Evolutionary conservation across 1,140 invertebrate genomes (phyloP), one percentile per base, ranked within the genome.

Genomic region (Drosophila kohkoa): DNA sequence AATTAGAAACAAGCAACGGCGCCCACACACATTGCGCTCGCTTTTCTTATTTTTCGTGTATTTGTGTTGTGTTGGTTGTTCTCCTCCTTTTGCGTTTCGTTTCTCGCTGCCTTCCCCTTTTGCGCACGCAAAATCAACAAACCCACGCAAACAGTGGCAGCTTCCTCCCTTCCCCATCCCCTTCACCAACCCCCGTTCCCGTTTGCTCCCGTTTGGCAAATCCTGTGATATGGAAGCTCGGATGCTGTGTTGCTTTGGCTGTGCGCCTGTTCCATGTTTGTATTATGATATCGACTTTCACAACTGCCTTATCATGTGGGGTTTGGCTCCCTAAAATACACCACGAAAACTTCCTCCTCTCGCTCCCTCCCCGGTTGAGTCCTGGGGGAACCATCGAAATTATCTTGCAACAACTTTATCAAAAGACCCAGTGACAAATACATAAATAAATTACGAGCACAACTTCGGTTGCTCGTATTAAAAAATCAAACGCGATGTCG

Each of bases 271-370:
- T 89, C 69, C 81, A 66, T 89, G 86, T 89, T 89, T 89, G 88
- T 89, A 90, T 90, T 89, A 90, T 82, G 86, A 89, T 89, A 89
- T 89, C 85, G 85, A 89, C 85, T 75, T 88, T 88, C 83, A 75
- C 59, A 55, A 43, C 52, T 20, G 25, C 67, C 74, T 88, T 89
- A 88, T 88, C 83, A 88, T 59, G 20, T 15, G 76, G 38, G 55
- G n/a, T 7, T 7, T 7, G 11, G 25, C 68, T 11, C 45, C 51
- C 58, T 41, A 10, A 25, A 3, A 25, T 25, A 25, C 20, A 25
- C 20, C 20, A 25, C 20, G 20, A 20, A 25, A 25, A 13, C 48
- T 3, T 5, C 52, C 28, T 62, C 20, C 16, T 20, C 28, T n/a
- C 6, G 1, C 32, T 5, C 38, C 38, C 13, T 25, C 30, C 25